Conservation (phyloP, 2,888 invertebrate species). For the Limnephilus marmoratus region DNA sequence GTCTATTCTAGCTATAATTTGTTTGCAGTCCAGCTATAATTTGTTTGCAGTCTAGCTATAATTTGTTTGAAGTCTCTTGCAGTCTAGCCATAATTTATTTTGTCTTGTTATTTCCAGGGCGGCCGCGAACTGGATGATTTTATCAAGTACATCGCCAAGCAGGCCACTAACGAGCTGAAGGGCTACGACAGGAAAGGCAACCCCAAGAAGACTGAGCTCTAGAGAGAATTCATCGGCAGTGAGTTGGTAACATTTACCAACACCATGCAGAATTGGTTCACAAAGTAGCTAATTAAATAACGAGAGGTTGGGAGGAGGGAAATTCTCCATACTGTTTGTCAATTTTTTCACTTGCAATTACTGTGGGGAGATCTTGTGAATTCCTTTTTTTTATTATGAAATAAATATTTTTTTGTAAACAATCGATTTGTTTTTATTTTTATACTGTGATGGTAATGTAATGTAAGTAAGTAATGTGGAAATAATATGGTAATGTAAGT, state of each 20-base stretch:
- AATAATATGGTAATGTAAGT: too few species aligned
- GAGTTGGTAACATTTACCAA: constrained; percentile 65
- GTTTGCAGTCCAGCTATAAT: too few species aligned
- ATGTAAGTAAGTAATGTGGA: too few species aligned
- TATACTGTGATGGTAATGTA: neutral
- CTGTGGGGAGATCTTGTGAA: constrained; percentile 57
- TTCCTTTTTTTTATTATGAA: constrained; percentile 60
- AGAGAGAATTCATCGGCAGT: constrained; percentile 54
- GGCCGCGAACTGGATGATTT: constrained; percentile 96
- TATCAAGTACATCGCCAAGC: constrained; percentile 94
- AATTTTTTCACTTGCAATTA: constrained; percentile 58
- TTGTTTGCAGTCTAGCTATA: too few species aligned
- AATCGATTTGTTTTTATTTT: constrained; percentile 44
- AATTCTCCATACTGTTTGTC: constrained; percentile 58
- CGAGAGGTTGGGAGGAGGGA: constrained; percentile 8
- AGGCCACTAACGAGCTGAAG: constrained; percentile 91
- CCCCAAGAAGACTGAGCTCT: constrained; percentile 72
- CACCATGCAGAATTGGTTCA: constrained; percentile 49
- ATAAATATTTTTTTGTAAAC: constrained; percentile 61
- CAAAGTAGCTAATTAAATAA: constrained; percentile 45
- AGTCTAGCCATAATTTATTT: neutral
- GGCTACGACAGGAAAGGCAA: constrained; percentile 92
- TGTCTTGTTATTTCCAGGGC: constrained; percentile 77
- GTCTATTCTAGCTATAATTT: too few species aligned
- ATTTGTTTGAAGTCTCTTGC: too few species aligned